phyloP scores from a whole-genome alignment of 2,888 invertebrate genomes.

The Microplitis deprimator region DNA sequence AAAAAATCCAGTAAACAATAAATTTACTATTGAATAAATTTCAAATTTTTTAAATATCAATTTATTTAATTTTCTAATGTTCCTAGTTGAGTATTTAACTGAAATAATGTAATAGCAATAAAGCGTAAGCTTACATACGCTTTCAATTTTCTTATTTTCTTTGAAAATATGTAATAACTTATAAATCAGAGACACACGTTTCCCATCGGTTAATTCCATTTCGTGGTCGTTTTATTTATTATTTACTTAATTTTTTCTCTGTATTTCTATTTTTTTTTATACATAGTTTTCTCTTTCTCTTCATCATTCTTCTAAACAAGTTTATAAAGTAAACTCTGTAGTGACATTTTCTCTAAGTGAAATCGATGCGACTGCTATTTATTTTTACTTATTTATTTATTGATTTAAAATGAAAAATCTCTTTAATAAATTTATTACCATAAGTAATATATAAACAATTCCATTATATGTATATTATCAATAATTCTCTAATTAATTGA shows the following conservation, averaged over 20 bases:
- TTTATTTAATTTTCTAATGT: background rate
- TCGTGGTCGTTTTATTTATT: slow-evolving; percentile 24
- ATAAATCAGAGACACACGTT: slow-evolving; percentile 20
- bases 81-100: background rate
- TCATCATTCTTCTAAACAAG: slow-evolving; percentile 27
- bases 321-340: slow-evolving; percentile 22
- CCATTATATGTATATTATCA: background rate
- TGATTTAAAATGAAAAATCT: background rate
- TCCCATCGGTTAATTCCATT: slow-evolving; percentile 20
- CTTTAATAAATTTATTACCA: background rate
- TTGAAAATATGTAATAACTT: slow-evolving; percentile 18
- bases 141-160: slow-evolving; percentile 19
- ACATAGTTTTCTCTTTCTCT: slow-evolving; percentile 3
- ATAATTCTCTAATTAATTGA: background rate
- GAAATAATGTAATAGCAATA: background rate
- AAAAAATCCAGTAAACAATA: background rate
- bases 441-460: background rate
- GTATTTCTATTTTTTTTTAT: background rate
- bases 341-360: slow-evolving; percentile 34
- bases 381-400: slow-evolving; percentile 18
- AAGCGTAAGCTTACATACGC: slow-evolving; percentile 26
- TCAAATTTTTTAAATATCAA: background rate
- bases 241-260: slow-evolving; percentile 11
- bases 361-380: slow-evolving; percentile 27
- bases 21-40: background rate